Percentiles rank a stretch among this genome's conserved stretches.
phyloP scores from a whole-genome alignment of 2,888 invertebrate genomes.

The Ethmia dodecea region DNA sequence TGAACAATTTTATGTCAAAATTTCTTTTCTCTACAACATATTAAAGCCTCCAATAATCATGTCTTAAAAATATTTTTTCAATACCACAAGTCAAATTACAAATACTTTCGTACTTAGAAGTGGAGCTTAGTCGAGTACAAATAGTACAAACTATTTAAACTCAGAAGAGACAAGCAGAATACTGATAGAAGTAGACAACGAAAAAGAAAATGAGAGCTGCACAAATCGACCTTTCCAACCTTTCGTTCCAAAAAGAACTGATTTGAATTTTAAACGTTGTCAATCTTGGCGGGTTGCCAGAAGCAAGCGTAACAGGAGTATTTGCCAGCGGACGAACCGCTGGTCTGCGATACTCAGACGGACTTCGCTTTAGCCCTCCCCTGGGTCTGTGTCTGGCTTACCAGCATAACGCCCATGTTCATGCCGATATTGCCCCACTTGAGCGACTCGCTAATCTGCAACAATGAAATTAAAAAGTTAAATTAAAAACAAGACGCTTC shows the following conservation, averaged over 20 bases:
- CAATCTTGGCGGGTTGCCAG: constrained; percentile 53
- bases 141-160: too few relatives aligned
- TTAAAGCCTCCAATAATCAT: constrained; percentile 23
- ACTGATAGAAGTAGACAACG: constrained; percentile 11
- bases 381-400: constrained; percentile 66
- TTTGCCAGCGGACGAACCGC: constrained; percentile 53
- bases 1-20: constrained; percentile 12
- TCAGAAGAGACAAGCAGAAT: constrained; percentile 4
- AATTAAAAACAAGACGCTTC: too few relatives aligned
- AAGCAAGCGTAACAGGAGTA: constrained; percentile 62
- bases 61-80: constrained; percentile 17
- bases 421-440: constrained; percentile 85
- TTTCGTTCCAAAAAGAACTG: background rate
- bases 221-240: background rate
- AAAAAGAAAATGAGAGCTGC: constrained; percentile 1
- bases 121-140: too few relatives aligned
- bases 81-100: constrained; percentile 22
- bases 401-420: constrained; percentile 82
- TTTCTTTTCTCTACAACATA: constrained; percentile 19
- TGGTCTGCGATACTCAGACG: constrained; percentile 59
- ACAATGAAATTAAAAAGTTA: constrained; percentile 41
- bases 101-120: constrained; percentile 4
- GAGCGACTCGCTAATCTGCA: constrained; percentile 83
- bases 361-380: constrained; percentile 61
- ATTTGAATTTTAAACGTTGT: constrained; percentile 44